Percentiles rank a stretch among this genome's conserved stretches.
phyloP scores from a whole-genome alignment of 2,888 invertebrate species.

The Mylabris sibirica region DNA sequence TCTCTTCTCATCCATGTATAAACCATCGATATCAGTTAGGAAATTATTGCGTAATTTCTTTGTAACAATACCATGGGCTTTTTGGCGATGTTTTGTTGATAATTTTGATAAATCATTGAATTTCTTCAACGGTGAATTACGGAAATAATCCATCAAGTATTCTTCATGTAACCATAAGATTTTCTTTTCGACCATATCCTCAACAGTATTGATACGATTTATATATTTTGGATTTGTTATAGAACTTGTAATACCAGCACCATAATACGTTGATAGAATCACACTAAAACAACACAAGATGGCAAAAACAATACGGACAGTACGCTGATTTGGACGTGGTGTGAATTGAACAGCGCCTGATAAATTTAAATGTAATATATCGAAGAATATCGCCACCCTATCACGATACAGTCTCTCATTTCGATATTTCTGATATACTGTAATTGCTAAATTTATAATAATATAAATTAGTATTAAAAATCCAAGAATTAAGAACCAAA shows the following conservation, averaged over 20 bases:
- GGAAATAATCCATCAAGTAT: conserved; percentile 23
- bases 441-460: not conserved
- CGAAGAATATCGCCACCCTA: not conserved
- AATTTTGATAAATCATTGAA: not conserved
- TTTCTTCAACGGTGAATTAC: not conserved
- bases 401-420: not conserved
- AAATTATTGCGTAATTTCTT: not conserved
- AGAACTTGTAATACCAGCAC: conserved; percentile 40
- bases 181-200: conserved; percentile 39
- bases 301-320: conserved; percentile 29
- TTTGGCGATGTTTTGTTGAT: not conserved
- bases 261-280: conserved; percentile 38
- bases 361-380: not conserved
- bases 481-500: conserved; percentile 23
- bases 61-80: not conserved
- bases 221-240: conserved; percentile 40
- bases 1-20: not conserved
- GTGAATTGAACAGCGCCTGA: conserved; percentile 12
- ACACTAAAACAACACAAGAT: conserved; percentile 32
- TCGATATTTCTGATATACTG: not conserved
- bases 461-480: conserved; percentile 11
- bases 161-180: conserved; percentile 36
- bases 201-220: conserved; percentile 34
- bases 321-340: conserved; percentile 6
- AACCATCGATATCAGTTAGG: conserved; percentile 1